Percentiles rank a stretch among this genome's conserved stretches.
These are phyloP conservation scores for Lepidurus couesii DNA, from an alignment of 1,140 invertebrate genomes.

Conservation along the genomic window DNA sequence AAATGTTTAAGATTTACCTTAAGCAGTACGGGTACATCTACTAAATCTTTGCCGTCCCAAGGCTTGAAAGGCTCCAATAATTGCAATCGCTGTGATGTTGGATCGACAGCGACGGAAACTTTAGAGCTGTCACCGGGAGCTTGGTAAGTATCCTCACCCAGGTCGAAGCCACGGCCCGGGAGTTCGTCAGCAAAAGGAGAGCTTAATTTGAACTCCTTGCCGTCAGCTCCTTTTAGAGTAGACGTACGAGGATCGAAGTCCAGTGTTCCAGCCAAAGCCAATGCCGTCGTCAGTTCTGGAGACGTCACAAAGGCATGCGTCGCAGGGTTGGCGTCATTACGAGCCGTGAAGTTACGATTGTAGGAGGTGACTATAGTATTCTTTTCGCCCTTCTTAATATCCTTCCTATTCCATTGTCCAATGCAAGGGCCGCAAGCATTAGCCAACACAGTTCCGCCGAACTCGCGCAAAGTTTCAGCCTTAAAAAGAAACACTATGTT, in stretches of 20 bases:
- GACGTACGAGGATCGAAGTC: slow-evolving; percentile 92
- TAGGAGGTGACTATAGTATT: slow-evolving; percentile 99
- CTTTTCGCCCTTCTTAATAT: slow-evolving; percentile 98
- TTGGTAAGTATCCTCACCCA: slow-evolving; percentile 94
- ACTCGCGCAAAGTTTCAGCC: slow-evolving; percentile 61
- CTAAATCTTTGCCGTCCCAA: slow-evolving; percentile 94
- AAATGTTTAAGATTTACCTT: slow-evolving; percentile 55
- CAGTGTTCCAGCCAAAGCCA: slow-evolving; percentile 85
- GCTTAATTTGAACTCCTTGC: slow-evolving; percentile 89
- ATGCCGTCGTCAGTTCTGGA: slow-evolving; percentile 96
- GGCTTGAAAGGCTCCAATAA: slow-evolving; percentile 87
- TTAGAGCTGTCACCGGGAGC: slow-evolving; percentile 59
- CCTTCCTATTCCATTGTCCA: slow-evolving; percentile 96
- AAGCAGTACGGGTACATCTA: slow-evolving; percentile 85
- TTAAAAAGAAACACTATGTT: slow-evolving; percentile 40
- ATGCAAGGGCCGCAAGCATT: slow-evolving; percentile 99
- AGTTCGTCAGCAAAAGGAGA: slow-evolving; percentile 90
- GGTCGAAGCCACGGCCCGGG: slow-evolving; percentile 88
- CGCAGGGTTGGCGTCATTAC: slow-evolving; percentile 98
- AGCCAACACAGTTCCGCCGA: slow-evolving; percentile 82
- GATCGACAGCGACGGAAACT: slow-evolving; percentile 74
- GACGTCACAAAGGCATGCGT: slow-evolving; percentile 98
- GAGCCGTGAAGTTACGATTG: slow-evolving; percentile 96
- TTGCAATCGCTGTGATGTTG: slow-evolving; percentile 88
- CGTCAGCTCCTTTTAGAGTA: slow-evolving; percentile 54